phyloP scores from a whole-genome alignment of 1,140 invertebrate genomes.

The Physella acuta region DNA sequence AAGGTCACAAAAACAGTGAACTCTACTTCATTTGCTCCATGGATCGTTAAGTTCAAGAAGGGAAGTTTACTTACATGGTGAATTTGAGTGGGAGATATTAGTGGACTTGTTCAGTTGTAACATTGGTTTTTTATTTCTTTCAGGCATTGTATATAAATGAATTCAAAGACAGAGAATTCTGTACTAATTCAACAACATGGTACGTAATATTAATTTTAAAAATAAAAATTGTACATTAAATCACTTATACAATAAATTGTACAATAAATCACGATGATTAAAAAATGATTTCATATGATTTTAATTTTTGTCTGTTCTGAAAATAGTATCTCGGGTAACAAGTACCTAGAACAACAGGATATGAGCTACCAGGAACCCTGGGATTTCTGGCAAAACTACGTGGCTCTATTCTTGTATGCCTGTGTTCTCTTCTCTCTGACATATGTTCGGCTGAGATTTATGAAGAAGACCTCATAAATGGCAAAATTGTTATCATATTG shows the following conservation, averaged over 20 bases:
- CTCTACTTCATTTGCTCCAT: no score
- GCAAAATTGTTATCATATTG: neutral
- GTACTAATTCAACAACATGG: neutral
- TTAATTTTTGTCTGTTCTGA: neutral
- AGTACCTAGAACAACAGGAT: neutral
- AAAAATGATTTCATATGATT: neutral
- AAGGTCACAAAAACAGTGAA: no score
- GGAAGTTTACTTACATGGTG: no score
- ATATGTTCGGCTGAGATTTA: slow-evolving; percentile 7
- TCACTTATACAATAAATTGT: neutral
- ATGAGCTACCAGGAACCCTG: neutral
- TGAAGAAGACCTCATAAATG: slow-evolving; percentile 16
- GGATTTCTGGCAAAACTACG: slow-evolving; percentile 21
- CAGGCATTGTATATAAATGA: slow-evolving; percentile 19
- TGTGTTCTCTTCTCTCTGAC: neutral
- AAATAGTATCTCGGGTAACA: slow-evolving; percentile 1
- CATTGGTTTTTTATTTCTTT: neutral
- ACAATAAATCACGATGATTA: neutral
- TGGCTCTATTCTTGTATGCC: slow-evolving; percentile 7
- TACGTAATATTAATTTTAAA: neutral
- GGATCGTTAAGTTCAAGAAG: no score
- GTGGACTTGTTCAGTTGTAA: no score
- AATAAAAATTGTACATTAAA: neutral
- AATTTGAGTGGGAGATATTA: no score
- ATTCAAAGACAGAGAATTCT: slow-evolving; percentile 16